Percentiles rank a stretch among this genome's conserved stretches.
These are phyloP conservation scores for Propsilocerus akamusi DNA, from an alignment of 1,140 invertebrate genomes.

Conservation along the genomic window DNA sequence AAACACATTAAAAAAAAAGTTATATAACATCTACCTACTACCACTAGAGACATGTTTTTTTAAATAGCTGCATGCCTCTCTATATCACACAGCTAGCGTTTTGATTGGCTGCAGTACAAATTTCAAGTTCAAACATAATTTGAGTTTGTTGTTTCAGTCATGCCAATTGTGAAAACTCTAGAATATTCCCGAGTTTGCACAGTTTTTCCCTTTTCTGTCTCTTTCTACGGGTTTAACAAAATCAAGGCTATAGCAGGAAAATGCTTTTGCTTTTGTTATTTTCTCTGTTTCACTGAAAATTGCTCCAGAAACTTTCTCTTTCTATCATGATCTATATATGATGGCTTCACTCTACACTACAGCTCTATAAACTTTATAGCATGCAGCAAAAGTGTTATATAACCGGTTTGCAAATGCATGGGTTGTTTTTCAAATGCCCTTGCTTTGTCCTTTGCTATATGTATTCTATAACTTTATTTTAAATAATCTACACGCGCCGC, in stretches of 20 bases:
- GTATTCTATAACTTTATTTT: background rate
- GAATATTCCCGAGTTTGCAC: background rate
- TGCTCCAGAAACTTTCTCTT: constrained; percentile 1
- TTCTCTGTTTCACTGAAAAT: background rate
- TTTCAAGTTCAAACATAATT: constrained; percentile 1
- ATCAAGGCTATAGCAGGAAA: too few species aligned
- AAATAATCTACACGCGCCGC: background rate
- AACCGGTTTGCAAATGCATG: too few species aligned
- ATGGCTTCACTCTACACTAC: background rate
- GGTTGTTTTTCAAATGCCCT: background rate
- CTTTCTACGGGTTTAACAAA: background rate
- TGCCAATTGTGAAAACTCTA: background rate
- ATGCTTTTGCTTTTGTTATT: background rate
- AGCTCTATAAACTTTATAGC: background rate
- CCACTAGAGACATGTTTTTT: too few species aligned
- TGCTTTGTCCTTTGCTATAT: background rate
- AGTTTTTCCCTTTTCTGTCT: background rate
- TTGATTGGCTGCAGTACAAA: background rate
- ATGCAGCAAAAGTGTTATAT: background rate
- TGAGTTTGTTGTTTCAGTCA: background rate
- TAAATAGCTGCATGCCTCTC: too few species aligned
- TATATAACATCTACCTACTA: too few species aligned
- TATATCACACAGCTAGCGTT: too few species aligned
- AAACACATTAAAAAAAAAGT: too few species aligned
- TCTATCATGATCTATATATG: background rate